Base-by-base conservation (phyloP, 2,797 vertebrate genomes). In the Characodon lateralis region DNA sequence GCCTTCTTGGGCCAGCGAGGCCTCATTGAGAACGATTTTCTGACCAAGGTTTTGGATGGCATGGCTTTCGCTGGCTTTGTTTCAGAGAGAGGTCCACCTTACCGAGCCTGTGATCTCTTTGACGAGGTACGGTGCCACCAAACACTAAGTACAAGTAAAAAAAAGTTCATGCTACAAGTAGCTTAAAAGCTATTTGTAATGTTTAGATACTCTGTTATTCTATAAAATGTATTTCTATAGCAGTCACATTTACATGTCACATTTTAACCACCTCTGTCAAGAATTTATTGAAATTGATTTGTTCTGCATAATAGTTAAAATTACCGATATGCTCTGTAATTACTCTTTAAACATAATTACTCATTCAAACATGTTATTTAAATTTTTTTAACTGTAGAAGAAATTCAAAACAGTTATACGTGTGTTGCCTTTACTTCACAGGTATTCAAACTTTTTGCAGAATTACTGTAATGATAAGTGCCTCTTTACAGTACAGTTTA, bases 41-140 rank as follows among this genome's bases (percentile, higher is more conserved):
- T 99, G 82, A 97, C 96, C 85, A 99, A 99, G 95, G 97, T 99
- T 88, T 96, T 99, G 92, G 98, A 97, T 87, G 98, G 98, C 94
- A 99, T 99, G 98, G 97, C 98, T 50, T 99, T 99, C 86, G 98
- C 98, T 86, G 97, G 98, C 89, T 99, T 99, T 86, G 97, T 99
- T 86, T 99, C 98, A 35, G 98, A 99, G 89, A 96, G 98, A 85
- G 98, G 98, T 72, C 97, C 98, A 79, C 98, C 98, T 35, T 99
- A 97, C 94, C 93, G 98, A 93, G 94, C 96, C 85, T 98, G 97
- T 68, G 98, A 99, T 96, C 97, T 99, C 74, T 99, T 99, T 94
- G 98, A 99, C 93, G 98, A 99, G 97, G 98, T 99, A 94, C 55
- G 56, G 76, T 71, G 53, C 76, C 63, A 46, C 31, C 26, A 28